Percentiles rank a stretch among this genome's conserved stretches.
Evolutionary conservation across 2,888 invertebrate species (phyloP).

Genomic region (Entomobrya multifasciata): DNA sequence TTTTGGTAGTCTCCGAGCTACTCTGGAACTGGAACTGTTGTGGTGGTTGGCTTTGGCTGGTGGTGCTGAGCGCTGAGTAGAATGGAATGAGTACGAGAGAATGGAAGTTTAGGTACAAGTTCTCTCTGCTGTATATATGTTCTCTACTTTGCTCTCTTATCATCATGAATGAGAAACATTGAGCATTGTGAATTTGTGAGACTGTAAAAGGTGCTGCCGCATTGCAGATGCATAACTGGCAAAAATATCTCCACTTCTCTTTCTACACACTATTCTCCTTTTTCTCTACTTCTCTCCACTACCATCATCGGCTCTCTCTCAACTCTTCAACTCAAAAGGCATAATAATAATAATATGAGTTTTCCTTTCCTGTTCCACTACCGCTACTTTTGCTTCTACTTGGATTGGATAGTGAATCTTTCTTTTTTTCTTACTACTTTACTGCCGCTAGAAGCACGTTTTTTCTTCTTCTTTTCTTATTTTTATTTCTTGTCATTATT

Average conservation of each 20-base stretch:
- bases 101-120: slow-evolving; percentile 13
- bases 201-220: slow-evolving; percentile 73
- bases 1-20: too few species aligned
- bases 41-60: too few species aligned
- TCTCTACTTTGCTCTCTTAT: neutral
- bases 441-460: neutral
- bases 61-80: neutral
- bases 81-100: slow-evolving; percentile 19
- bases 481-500: too few species aligned
- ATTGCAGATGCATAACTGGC: slow-evolving; percentile 79
- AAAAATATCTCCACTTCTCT: slow-evolving; percentile 62
- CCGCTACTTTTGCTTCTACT: neutral
- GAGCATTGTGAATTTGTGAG: slow-evolving; percentile 15
- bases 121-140: neutral
- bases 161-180: neutral
- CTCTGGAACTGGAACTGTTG: too few species aligned
- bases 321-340: too few species aligned
- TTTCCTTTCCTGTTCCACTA: neutral
- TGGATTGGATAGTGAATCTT: neutral
- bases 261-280: slow-evolving; percentile 13
- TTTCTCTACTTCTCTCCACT: neutral
- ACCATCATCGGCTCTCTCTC: neutral
- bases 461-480: neutral
- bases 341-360: neutral
- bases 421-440: slow-evolving; percentile 24